Evolutionary conservation across 2,797 vertebrate genomes (phyloP).

Genomic region (Chelidonichthys spinosus): DNA sequence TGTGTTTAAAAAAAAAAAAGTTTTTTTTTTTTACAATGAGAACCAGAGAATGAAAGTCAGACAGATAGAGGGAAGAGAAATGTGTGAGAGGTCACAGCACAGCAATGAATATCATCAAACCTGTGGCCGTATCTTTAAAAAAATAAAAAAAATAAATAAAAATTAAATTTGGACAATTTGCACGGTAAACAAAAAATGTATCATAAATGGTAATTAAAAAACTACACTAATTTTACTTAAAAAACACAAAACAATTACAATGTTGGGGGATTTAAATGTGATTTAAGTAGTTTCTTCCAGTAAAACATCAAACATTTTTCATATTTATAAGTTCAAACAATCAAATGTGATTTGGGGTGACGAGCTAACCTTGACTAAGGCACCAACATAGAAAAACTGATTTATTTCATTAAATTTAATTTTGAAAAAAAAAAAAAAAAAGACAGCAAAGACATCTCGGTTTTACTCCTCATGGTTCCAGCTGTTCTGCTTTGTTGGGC

Average conservation of each 20-base stretch:
- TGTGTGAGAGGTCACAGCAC: slow-evolving; percentile 42
- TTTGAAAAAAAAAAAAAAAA: neutral
- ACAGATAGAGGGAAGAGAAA: slow-evolving; percentile 26
- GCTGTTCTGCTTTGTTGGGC: slow-evolving; percentile 46
- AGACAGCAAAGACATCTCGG: slow-evolving; percentile 18
- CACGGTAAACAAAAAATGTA: neutral
- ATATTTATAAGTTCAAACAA: neutral
- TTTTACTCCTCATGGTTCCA: slow-evolving; percentile 43
- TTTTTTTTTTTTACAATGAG: slow-evolving; percentile 8
- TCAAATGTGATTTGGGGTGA: neutral
- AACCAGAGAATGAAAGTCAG: slow-evolving; percentile 1
- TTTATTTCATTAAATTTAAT: no score
- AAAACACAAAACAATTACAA: neutral
- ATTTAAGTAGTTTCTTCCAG: neutral
- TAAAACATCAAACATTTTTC: neutral
- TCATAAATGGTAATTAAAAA: neutral
- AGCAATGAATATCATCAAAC: neutral
- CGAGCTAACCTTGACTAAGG: neutral
- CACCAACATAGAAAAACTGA: neutral
- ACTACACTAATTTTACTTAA: neutral
- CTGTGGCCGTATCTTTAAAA: no score
- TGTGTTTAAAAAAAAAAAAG: no score
- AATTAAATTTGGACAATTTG: neutral
- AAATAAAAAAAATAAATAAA: no score
- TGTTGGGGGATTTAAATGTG: neutral